These are phyloP conservation scores for Bufo gargarizans DNA, from an alignment of 2,113 vertebrate genomes.

Conservation along the genomic window DNA sequence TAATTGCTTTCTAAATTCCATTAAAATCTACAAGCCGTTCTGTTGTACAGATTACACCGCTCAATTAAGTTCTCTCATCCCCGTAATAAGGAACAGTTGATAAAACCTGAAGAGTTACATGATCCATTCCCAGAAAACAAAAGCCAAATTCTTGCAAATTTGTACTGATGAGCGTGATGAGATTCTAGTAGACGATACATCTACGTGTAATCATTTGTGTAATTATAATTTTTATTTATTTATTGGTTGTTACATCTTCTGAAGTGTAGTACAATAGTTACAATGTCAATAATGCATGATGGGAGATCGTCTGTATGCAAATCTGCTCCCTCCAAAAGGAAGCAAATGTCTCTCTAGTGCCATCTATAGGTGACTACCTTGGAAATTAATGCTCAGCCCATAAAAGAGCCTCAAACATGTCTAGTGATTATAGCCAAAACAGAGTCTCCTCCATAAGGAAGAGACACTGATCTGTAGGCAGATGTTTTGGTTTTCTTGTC, in stretches of 20 bases:
- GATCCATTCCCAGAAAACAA: not conserved
- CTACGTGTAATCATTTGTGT: not conserved
- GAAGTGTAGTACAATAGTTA: not conserved
- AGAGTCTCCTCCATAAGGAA: too few species aligned
- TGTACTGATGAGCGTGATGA: not conserved
- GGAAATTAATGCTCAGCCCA: too few species aligned
- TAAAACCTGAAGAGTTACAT: not conserved
- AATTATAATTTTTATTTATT: not conserved
- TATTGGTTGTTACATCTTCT: not conserved
- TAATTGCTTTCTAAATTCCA: constrained; percentile 23
- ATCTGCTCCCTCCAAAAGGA: too few species aligned
- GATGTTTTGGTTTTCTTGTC: too few species aligned
- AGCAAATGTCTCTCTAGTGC: too few species aligned
- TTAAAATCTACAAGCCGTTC: constrained; percentile 21
- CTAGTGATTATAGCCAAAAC: too few species aligned
- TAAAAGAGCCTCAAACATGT: too few species aligned
- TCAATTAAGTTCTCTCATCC: constrained; percentile 3
- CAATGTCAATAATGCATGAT: not conserved
- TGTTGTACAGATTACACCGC: not conserved
- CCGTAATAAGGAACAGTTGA: not conserved
- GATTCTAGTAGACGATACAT: not conserved
- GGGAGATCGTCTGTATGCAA: not conserved
- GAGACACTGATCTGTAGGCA: too few species aligned
- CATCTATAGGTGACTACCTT: too few species aligned
- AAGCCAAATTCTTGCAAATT: not conserved